Conservation (phyloP, 2,888 invertebrate species). For the Apodemia mormo region DNA sequence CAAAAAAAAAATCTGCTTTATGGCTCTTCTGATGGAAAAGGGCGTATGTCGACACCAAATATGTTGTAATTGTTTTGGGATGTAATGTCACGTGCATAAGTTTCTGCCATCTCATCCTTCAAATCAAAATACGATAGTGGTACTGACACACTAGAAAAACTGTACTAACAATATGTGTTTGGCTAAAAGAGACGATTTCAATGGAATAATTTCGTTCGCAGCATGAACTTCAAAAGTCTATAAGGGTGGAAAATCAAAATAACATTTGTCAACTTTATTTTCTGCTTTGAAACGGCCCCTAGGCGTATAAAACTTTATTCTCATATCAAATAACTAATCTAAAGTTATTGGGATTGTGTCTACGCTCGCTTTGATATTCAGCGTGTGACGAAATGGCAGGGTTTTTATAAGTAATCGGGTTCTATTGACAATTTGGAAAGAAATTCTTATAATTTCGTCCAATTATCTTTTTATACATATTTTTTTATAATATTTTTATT, state of each 20-base stretch:
- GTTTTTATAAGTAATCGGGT: not conserved
- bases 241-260: not conserved
- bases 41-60: too few species aligned
- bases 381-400: not conserved
- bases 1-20: too few species aligned
- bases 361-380: slow-evolving; percentile 9
- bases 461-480: too few species aligned
- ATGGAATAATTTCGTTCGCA: not conserved
- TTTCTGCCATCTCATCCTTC: too few species aligned
- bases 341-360: slow-evolving; percentile 10
- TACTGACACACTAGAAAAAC: too few species aligned
- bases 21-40: too few species aligned
- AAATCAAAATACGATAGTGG: too few species aligned
- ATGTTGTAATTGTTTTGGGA: too few species aligned
- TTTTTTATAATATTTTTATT: too few species aligned
- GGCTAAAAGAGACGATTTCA: not conserved
- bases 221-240: not conserved
- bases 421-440: not conserved
- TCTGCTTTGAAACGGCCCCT: slow-evolving; percentile 1
- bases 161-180: not conserved
- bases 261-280: slow-evolving; percentile 12
- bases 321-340: slow-evolving; percentile 17
- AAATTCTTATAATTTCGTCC: too few species aligned
- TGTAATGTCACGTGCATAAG: too few species aligned
- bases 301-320: slow-evolving; percentile 13